Conservation (phyloP, 2,888 invertebrate genomes). For the Matsumyia berberina region DNA sequence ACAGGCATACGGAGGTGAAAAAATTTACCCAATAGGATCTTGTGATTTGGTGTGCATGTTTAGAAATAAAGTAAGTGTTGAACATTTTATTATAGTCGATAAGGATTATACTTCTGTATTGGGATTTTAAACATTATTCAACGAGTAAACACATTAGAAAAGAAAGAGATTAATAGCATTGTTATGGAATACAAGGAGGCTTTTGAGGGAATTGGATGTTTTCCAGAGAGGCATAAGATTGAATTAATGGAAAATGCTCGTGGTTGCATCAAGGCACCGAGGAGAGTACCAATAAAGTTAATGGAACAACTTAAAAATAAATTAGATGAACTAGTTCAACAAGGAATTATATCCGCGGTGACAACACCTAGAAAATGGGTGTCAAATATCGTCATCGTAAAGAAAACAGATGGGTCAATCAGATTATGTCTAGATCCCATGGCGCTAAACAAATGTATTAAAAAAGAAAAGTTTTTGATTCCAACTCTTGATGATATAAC, state of each 20-base stretch:
- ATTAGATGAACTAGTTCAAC: slow-evolving; percentile 63
- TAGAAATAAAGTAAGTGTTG: neutral
- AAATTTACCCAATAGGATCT: no score
- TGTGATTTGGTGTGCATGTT: neutral
- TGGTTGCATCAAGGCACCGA: slow-evolving; percentile 14
- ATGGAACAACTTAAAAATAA: slow-evolving; percentile 59
- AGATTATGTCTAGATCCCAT: no score
- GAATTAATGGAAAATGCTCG: slow-evolving; percentile 27
- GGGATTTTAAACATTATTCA: neutral
- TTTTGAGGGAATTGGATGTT: slow-evolving; percentile 32
- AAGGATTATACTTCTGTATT: neutral
- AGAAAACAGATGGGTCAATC: neutral
- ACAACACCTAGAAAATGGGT: neutral
- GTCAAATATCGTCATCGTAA: neutral
- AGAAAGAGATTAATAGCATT: no score
- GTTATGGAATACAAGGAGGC: neutral
- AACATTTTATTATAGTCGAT: no score
- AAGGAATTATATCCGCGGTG: slow-evolving; percentile 51
- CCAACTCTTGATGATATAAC: neutral
- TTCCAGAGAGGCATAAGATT: slow-evolving; percentile 25
- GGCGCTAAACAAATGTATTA: no score
- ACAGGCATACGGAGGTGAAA: neutral
- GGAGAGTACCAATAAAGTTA: slow-evolving; percentile 73
- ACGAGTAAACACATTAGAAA: no score
- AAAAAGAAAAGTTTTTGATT: no score